phyloP scores from a whole-genome alignment of 2,888 invertebrate genomes.

The Isoperla grammatica region DNA sequence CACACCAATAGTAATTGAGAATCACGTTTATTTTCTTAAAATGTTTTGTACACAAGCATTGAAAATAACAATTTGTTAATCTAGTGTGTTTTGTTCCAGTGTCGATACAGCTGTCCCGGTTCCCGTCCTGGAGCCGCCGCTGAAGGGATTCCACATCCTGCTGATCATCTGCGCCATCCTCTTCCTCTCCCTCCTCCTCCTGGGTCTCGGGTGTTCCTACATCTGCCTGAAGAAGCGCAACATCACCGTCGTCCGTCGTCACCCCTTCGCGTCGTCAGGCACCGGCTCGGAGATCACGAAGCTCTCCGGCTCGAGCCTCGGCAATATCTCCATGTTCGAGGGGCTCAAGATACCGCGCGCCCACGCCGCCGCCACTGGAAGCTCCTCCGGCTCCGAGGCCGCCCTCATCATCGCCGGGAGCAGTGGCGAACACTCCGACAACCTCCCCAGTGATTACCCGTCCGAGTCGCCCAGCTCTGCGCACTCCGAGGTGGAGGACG shows the following conservation, averaged over 20 bases:
- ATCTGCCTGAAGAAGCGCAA: slow-evolving; percentile 78
- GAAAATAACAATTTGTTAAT: no score
- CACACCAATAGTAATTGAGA: no score
- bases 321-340: slow-evolving; percentile 63
- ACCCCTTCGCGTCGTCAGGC: slow-evolving; percentile 60
- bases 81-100: slow-evolving; percentile 24
- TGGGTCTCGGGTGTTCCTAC: slow-evolving; percentile 87
- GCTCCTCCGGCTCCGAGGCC: slow-evolving; percentile 52
- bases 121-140: slow-evolving; percentile 55
- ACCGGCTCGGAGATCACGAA: slow-evolving; percentile 73
- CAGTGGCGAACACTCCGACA: slow-evolving; percentile 70
- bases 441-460: slow-evolving; percentile 86
- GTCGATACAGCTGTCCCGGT: slow-evolving; percentile 33
- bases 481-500: slow-evolving; percentile 74
- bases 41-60: no score
- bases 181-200: slow-evolving; percentile 77
- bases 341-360: slow-evolving; percentile 87
- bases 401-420: slow-evolving; percentile 58
- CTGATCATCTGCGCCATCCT: slow-evolving; percentile 88
- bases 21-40: no score
- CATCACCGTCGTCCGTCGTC: slow-evolving; percentile 70
- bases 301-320: slow-evolving; percentile 66
- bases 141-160: slow-evolving; percentile 81
- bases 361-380: slow-evolving; percentile 65
- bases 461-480: slow-evolving; percentile 64